Evolutionary conservation across 2,113 vertebrate genomes (phyloP).

Genomic region (Cheilinus undulatus): DNA sequence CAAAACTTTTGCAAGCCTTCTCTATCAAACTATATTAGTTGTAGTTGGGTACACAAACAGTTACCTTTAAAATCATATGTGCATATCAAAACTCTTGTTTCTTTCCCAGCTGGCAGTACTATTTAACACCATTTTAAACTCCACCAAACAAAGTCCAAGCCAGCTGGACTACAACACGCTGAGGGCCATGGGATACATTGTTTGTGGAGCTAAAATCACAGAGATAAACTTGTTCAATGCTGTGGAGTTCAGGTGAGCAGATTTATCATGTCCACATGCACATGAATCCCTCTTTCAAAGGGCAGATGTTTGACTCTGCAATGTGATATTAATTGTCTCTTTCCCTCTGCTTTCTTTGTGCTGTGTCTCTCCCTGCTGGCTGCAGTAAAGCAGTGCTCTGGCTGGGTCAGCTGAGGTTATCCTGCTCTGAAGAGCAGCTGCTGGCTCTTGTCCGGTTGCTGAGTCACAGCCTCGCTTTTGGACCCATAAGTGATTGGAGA

Average conservation of each 20-base stretch:
- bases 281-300: background rate
- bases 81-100: constrained; percentile 15
- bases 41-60: background rate
- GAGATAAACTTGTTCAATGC: constrained; percentile 79
- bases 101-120: constrained; percentile 72
- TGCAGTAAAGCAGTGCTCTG: constrained; percentile 82
- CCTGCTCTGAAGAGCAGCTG: constrained; percentile 84
- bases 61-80: background rate
- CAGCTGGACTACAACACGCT: constrained; percentile 82
- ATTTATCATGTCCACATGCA: background rate
- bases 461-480: constrained; percentile 77
- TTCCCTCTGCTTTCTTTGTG: background rate
- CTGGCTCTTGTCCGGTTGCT: constrained; percentile 73
- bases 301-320: background rate
- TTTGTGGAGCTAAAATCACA: constrained; percentile 80
- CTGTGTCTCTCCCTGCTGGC: constrained; percentile 60
- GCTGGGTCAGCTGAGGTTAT: constrained; percentile 78
- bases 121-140: constrained; percentile 73
- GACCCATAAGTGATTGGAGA: constrained; percentile 81
- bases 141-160: constrained; percentile 70
- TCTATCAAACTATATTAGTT: background rate
- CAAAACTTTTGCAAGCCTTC: background rate
- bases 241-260: constrained; percentile 84
- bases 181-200: constrained; percentile 82
- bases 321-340: background rate